These are phyloP conservation scores for Gadopsis bispinosus DNA, from an alignment of 2,797 vertebrate genomes.

Conservation along the genomic window DNA sequence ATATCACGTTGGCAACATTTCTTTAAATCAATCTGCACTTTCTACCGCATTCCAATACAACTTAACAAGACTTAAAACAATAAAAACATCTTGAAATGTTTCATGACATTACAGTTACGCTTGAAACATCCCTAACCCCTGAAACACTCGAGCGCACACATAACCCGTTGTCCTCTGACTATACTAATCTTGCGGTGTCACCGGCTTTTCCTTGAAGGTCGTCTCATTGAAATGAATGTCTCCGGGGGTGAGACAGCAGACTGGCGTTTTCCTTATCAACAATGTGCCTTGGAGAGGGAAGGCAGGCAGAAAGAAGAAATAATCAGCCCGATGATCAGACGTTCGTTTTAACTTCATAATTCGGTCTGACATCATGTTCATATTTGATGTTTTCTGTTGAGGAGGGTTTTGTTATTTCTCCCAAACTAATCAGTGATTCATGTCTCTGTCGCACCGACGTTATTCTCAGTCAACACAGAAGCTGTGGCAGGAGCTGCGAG, in stretches of 20 bases:
- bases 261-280: conserved; percentile 47
- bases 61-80: background rate
- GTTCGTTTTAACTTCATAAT: conserved; percentile 34
- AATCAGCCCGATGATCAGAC: conserved; percentile 46
- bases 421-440: conserved; percentile 1
- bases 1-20: background rate
- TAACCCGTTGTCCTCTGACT: conserved; percentile 30
- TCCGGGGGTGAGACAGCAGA: conserved; percentile 34
- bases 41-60: background rate
- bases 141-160: conserved; percentile 19
- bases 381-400: conserved; percentile 23
- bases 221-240: conserved; percentile 45
- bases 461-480: background rate
- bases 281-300: conserved; percentile 22
- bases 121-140: conserved; percentile 32
- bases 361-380: conserved; percentile 1
- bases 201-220: conserved; percentile 62
- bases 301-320: conserved; percentile 30
- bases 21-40: background rate
- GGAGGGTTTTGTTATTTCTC: conserved; percentile 7
- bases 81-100: background rate
- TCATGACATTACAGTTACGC: background rate
- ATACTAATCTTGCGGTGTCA: conserved; percentile 49
- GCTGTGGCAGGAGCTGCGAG: background rate
- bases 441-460: background rate